phyloP scores from a whole-genome alignment of 1,140 invertebrate genomes.

The Ctenoplectra terminalis region DNA sequence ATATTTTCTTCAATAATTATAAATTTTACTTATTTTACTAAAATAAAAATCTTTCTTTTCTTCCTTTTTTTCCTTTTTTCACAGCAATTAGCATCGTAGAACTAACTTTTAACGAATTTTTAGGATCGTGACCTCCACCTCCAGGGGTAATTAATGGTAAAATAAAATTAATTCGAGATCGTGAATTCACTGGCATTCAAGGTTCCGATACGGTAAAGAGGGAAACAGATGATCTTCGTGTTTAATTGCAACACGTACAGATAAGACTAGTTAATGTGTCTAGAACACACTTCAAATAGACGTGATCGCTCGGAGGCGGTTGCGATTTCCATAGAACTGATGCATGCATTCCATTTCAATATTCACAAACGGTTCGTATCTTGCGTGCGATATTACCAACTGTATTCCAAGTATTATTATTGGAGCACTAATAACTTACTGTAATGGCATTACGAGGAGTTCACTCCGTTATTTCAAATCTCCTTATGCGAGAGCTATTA shows the following conservation, averaged over 20 bases:
- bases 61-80: too few relatives aligned
- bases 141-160: not conserved
- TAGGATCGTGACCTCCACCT: too few relatives aligned
- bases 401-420: not conserved
- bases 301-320: not conserved
- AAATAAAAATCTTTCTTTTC: too few relatives aligned
- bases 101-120: too few relatives aligned
- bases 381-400: not conserved
- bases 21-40: too few relatives aligned
- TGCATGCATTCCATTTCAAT: not conserved
- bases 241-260: not conserved
- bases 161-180: not conserved
- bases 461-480: not conserved
- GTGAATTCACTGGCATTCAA: not conserved
- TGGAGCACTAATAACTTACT: constrained; percentile 2
- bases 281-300: constrained; percentile 4
- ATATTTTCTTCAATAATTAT: too few relatives aligned
- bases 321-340: not conserved
- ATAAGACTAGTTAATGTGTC: not conserved
- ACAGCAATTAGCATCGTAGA: too few relatives aligned
- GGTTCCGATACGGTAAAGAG: not conserved
- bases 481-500: not conserved
- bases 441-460: not conserved
- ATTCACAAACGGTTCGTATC: not conserved
- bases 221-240: not conserved